Percentiles rank a stretch among this genome's conserved stretches.
These are phyloP conservation scores for Mugil cephalus DNA, from an alignment of 2,113 vertebrate genomes.

Conservation along the genomic window DNA sequence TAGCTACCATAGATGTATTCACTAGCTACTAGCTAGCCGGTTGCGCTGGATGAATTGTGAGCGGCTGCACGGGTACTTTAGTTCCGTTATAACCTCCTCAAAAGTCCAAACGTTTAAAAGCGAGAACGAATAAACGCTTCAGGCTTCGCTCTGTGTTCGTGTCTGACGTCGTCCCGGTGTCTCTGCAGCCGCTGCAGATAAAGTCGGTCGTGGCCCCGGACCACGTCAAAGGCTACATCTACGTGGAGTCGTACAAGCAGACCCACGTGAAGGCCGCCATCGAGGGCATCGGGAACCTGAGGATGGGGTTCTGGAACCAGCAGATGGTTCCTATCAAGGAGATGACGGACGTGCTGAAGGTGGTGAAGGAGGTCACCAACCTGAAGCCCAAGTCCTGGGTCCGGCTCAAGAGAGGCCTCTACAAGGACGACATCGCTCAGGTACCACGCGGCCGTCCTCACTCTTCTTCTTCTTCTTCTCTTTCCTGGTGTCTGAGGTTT, in stretches of 20 bases:
- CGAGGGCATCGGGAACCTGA: slow-evolving; percentile 94
- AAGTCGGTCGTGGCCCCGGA: slow-evolving; percentile 95
- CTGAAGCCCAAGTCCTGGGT: slow-evolving; percentile 98
- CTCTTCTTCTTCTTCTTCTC: too few species aligned
- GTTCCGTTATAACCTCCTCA: too few species aligned
- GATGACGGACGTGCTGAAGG: slow-evolving; percentile 97
- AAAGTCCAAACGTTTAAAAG: too few species aligned
- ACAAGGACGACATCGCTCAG: slow-evolving; percentile 97
- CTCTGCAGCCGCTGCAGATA: slow-evolving; percentile 91
- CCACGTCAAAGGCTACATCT: slow-evolving; percentile 96
- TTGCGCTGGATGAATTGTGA: too few species aligned
- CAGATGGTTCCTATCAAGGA: slow-evolving; percentile 99
- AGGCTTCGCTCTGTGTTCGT: too few species aligned
- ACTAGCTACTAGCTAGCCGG: too few species aligned
- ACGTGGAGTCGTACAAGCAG: slow-evolving; percentile 97
- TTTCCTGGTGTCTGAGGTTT: too few species aligned
- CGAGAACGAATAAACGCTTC: too few species aligned
- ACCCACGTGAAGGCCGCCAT: slow-evolving; percentile 97
- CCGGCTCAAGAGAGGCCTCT: slow-evolving; percentile 94
- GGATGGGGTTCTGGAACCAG: slow-evolving; percentile 98
- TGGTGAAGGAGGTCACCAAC: slow-evolving; percentile 97
- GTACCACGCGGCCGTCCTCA: too few species aligned
- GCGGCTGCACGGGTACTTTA: too few species aligned
- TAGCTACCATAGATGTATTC: too few species aligned
- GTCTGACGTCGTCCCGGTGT: too few species aligned